Conservation (phyloP, 2,797 vertebrate genomes). For the Channallabes apus region DNA sequence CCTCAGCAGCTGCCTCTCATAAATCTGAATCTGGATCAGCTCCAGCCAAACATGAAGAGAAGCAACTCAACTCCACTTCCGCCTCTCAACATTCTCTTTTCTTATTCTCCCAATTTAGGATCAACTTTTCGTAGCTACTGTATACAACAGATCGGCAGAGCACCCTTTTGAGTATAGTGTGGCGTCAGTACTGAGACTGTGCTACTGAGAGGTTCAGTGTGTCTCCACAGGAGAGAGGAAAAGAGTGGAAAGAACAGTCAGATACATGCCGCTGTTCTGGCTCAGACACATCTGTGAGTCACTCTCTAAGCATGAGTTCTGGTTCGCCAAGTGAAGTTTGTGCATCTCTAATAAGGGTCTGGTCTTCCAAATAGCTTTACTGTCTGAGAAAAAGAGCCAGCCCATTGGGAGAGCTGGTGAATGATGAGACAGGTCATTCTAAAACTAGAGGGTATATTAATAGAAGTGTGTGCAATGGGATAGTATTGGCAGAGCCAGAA, state of each 20-base stretch:
- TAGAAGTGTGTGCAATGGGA: constrained; percentile 25
- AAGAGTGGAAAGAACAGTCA: constrained; percentile 31
- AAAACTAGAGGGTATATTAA: constrained; percentile 53
- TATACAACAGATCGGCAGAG: constrained; percentile 13
- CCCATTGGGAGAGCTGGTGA: constrained; percentile 9
- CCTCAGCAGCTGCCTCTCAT: constrained; percentile 80
- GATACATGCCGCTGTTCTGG: constrained; percentile 44
- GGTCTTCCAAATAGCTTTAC: constrained; percentile 3
- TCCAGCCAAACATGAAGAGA: constrained; percentile 62
- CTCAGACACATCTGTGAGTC: constrained; percentile 44
- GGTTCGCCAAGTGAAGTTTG: constrained; percentile 39
- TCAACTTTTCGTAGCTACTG: constrained; percentile 41
- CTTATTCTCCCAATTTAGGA: constrained; percentile 15
- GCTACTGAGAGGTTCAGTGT: constrained; percentile 18
- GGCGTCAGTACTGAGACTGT: constrained; percentile 27
- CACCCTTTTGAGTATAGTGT: constrained; percentile 11
- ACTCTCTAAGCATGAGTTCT: constrained; percentile 37
- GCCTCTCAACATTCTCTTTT: constrained; percentile 45
- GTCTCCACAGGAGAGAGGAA: constrained; percentile 18
- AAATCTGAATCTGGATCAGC: constrained; percentile 71
- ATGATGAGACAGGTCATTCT: constrained; percentile 33
- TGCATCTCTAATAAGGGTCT: constrained; percentile 40
- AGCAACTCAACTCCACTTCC: constrained; percentile 61
- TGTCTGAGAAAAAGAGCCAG: constrained; percentile 16
- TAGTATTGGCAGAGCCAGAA: constrained; percentile 10